Percentiles rank a stretch among this genome's conserved stretches.
Conservation (phyloP, 2,113 vertebrate species). For the Psammodynastes pulverulentus region DNA sequence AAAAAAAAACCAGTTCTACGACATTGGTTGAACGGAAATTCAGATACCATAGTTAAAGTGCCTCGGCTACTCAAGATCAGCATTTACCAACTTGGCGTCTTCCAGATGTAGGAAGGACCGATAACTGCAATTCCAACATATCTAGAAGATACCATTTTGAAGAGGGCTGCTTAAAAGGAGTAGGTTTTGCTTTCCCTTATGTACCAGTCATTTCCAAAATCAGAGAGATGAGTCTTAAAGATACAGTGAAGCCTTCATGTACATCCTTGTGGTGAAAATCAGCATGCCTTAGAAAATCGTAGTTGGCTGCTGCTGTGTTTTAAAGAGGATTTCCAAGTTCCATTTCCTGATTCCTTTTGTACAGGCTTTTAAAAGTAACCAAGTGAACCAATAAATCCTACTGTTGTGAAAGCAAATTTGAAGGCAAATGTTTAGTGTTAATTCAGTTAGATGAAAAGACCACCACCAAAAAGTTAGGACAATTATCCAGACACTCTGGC, state of each 20-base stretch:
- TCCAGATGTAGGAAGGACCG: background rate
- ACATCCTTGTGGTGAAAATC: background rate
- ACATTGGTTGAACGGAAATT: background rate
- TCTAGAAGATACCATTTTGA: background rate
- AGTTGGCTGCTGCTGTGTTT: slow-evolving; percentile 38
- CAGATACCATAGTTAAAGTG: background rate
- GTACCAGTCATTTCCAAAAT: background rate
- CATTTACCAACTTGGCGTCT: background rate
- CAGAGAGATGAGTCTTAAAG: background rate
- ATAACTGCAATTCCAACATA: background rate
- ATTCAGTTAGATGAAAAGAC: slow-evolving; percentile 12
- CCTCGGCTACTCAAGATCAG: background rate
- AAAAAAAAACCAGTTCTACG: background rate
- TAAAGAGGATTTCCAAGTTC: slow-evolving; percentile 12
- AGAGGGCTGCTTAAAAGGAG: background rate
- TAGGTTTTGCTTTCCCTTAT: background rate
- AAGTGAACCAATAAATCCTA: slow-evolving; percentile 5
- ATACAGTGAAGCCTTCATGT: background rate
- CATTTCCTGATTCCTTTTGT: background rate
- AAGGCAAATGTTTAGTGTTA: background rate
- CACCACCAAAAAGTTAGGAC: background rate
- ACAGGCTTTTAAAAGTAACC: background rate
- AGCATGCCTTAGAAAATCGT: slow-evolving; percentile 30
- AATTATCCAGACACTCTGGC: background rate
- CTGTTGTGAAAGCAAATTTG: slow-evolving; percentile 9